These are phyloP conservation scores for Platyrinchus mystaceus DNA, from an alignment of 2,797 vertebrate species.

Conservation along the genomic window DNA sequence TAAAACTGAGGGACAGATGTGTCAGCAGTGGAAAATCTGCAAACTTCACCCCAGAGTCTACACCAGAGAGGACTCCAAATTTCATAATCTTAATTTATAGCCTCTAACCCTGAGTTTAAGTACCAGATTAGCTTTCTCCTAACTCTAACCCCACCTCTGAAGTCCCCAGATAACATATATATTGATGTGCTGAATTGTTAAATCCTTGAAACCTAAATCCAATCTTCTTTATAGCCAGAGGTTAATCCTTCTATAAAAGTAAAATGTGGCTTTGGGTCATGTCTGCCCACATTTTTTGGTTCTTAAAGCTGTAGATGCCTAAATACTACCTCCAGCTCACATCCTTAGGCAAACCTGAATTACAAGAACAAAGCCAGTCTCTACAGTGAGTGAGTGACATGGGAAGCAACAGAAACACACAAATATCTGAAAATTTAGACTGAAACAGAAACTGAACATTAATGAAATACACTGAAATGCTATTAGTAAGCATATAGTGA, in stretches of 20 bases:
- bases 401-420: background rate
- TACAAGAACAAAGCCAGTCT: background rate
- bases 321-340: background rate
- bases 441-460: background rate
- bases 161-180: background rate
- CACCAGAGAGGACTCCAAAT: background rate
- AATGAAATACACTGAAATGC: background rate
- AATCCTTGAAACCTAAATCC: background rate
- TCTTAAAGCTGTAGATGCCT: background rate
- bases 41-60: background rate
- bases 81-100: background rate
- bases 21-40: accelerated
- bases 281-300: background rate
- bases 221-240: background rate
- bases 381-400: background rate
- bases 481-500: background rate
- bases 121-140: background rate
- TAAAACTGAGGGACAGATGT: background rate
- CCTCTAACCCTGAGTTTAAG: background rate
- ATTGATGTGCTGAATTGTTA: background rate
- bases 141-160: background rate
- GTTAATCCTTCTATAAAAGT: background rate
- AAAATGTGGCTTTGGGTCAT: background rate
- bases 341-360: background rate
- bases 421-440: background rate